Evolutionary conservation across 1,140 invertebrate species (phyloP), one percentile per base, ranked within the genome.

Genomic region (Drosophila ironensis): DNA sequence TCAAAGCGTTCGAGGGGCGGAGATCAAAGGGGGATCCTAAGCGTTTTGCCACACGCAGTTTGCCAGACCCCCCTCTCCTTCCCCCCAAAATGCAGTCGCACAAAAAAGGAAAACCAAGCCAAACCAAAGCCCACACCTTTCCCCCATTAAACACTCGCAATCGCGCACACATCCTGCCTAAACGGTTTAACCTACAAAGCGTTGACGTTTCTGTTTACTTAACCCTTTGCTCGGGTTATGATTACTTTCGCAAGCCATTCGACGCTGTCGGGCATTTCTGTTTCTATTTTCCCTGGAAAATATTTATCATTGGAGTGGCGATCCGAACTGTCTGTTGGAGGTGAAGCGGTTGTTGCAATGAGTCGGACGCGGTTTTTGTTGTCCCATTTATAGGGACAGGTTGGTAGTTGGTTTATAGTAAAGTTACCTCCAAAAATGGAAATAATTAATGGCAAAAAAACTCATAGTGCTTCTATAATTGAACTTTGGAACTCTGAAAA

Each of bases 31-130:
- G 52, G 47, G 72, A 35, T 17, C 38, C 45, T 20, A 40, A 46
- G 64, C 56, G 50, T 25, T 71, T 69, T 73, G 64, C 75, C 75
- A 81, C 75, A 80, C 75, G 75, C 75, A 75, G 71, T 37, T 80
- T 59, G 67, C 69, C 30, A 33, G 70, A 72, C 66, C 73, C 41
- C 41, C 64, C n/a, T n/a, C n/a, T n/a, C n/a, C n/a, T n/a, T n/a
- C n/a, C n/a, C n/a, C n/a, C n/a, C n/a, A n/a, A 66, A 78, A 78
- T 77, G 73, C 78, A 82, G 63, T 77, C 78, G n/a, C n/a, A n/a
- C 70, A 38, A 45, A 45, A 35, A 16, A 11, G n/a, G 3, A 30
- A 11, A 27, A 27, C n/a, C 38, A 41, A 57, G 14, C 51, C 56
- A n/a, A n/a, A n/a, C 45, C 33, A 54, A 41, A 57, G 14, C 51